These are phyloP conservation scores for Phalangium opilio DNA, from an alignment of 2,888 invertebrate genomes.

Conservation along the genomic window DNA sequence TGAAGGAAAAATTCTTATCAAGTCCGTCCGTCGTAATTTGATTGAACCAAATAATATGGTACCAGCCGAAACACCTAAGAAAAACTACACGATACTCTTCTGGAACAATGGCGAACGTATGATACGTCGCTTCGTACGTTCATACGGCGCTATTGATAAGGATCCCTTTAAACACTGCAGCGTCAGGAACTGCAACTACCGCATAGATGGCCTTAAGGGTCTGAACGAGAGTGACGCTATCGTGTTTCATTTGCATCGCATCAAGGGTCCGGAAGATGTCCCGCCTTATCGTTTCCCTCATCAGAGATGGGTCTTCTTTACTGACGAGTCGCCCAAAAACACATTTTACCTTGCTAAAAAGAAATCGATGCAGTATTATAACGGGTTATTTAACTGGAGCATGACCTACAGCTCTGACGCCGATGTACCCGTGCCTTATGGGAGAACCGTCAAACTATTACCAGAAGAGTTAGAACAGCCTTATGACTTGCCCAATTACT, in stretches of 20 bases:
- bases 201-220: slow-evolving; percentile 40
- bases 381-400: slow-evolving; percentile 42
- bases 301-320: slow-evolving; percentile 54
- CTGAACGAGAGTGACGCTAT: slow-evolving; percentile 46
- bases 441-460: slow-evolving; percentile 20
- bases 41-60: no score
- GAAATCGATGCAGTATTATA: slow-evolving; percentile 34
- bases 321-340: slow-evolving; percentile 49
- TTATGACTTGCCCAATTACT: slow-evolving; percentile 3
- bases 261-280: slow-evolving; percentile 36
- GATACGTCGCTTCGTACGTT: slow-evolving; percentile 40
- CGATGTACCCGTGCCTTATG: slow-evolving; percentile 33
- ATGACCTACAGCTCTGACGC: slow-evolving; percentile 37
- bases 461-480: neutral
- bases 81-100: slow-evolving; percentile 39
- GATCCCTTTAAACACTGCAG: slow-evolving; percentile 44
- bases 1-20: no score
- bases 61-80: no score
- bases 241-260: slow-evolving; percentile 42
- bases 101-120: slow-evolving; percentile 45
- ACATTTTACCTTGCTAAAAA: slow-evolving; percentile 37
- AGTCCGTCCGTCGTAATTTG: no score
- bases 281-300: slow-evolving; percentile 34
- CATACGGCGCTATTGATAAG: slow-evolving; percentile 33
- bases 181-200: slow-evolving; percentile 42